Percentiles rank a stretch among this genome's conserved stretches.
phyloP scores from a whole-genome alignment of 2,888 invertebrate species.

The Oxycera nigricornis region DNA sequence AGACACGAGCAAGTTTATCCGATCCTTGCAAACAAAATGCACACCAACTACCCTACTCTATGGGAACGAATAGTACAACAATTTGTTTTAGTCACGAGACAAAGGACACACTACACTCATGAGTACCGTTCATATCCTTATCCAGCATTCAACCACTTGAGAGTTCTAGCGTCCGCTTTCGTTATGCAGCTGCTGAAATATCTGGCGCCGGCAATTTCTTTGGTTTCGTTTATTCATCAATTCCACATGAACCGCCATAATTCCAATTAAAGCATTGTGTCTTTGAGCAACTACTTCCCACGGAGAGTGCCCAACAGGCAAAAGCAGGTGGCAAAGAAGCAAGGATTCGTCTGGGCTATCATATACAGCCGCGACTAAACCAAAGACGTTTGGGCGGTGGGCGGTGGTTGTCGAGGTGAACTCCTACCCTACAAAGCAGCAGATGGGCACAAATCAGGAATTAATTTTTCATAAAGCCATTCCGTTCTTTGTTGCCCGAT shows the following conservation, averaged over 20 bases:
- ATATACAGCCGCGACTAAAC: background rate
- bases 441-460: slow-evolving; percentile 18
- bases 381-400: background rate
- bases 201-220: background rate
- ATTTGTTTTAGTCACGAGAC: slow-evolving; percentile 5
- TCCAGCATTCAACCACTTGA: slow-evolving; percentile 4
- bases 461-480: slow-evolving; percentile 39
- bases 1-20: too few species aligned
- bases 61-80: background rate
- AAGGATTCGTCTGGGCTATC: background rate
- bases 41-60: background rate
- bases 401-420: background rate
- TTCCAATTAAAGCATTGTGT: slow-evolving; percentile 36
- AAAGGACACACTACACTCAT: background rate
- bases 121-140: background rate
- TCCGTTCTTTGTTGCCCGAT: slow-evolving; percentile 13
- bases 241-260: slow-evolving; percentile 33
- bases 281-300: background rate
- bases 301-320: background rate
- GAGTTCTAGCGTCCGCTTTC: background rate
- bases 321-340: background rate
- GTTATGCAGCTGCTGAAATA: background rate
- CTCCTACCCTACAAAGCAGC: too few species aligned
- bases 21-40: too few species aligned
- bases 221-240: slow-evolving; percentile 21